A percentile compares a stretch with the other conserved stretches of the same genome.
These are phyloP conservation scores for Loris lydekkerianus DNA, from an alignment of 2,797 vertebrate genomes.

Conservation along the genomic window DNA sequence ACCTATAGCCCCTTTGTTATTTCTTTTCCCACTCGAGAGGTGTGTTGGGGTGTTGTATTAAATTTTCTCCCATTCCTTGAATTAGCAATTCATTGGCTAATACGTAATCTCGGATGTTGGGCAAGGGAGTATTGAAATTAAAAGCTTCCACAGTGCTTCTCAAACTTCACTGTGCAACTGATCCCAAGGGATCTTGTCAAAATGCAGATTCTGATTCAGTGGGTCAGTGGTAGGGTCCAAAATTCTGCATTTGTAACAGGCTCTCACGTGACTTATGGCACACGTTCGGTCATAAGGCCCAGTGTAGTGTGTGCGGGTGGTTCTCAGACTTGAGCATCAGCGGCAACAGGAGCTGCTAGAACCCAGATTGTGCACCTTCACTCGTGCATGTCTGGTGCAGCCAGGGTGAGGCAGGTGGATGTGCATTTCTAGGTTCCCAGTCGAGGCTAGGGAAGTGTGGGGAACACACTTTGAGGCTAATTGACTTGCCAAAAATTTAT, in stretches of 20 bases:
- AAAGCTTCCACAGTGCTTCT: background rate
- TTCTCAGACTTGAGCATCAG: background rate
- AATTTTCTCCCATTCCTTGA: slow-evolving; percentile 9
- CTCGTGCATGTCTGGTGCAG: background rate
- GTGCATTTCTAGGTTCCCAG: background rate
- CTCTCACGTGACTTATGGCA: background rate
- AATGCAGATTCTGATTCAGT: background rate
- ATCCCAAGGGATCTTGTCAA: slow-evolving; percentile 22
- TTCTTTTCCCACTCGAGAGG: background rate
- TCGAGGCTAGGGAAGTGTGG: background rate
- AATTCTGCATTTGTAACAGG: slow-evolving; percentile 9
- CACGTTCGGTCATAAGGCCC: background rate
- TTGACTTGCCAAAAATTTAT: background rate
- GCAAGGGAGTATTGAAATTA: background rate
- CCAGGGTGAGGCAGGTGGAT: background rate
- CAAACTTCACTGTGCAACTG: background rate
- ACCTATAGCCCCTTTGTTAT: background rate
- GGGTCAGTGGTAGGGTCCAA: background rate
- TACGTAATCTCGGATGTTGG: background rate
- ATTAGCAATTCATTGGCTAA: background rate
- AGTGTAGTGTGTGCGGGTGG: background rate
- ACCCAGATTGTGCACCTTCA: background rate
- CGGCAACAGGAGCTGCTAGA: background rate
- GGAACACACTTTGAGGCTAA: background rate
- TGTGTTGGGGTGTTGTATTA: background rate